phyloP scores from a whole-genome alignment of 2,797 vertebrate genomes.

The Thalassophryne amazonica region DNA sequence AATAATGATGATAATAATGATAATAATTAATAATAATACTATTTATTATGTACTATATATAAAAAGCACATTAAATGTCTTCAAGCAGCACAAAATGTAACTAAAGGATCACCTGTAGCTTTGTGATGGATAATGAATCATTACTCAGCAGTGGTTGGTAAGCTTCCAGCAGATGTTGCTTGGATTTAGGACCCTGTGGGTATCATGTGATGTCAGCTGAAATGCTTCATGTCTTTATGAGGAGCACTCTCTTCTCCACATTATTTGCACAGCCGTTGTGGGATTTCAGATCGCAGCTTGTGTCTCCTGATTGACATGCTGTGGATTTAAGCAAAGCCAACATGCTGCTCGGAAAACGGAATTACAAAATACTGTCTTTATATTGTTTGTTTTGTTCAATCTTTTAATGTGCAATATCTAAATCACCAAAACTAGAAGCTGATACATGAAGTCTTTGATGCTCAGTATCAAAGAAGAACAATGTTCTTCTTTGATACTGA shows the following conservation, averaged over 20 bases:
- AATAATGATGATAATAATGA: not conserved
- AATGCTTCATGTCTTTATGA: conserved; percentile 49
- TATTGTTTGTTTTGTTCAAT: not conserved
- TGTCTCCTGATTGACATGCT: conserved; percentile 3
- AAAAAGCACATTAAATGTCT: too few relatives aligned
- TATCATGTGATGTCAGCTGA: conserved; percentile 43
- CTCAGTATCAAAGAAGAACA: not conserved
- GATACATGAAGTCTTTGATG: conserved; percentile 10
- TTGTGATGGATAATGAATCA: conserved; percentile 1
- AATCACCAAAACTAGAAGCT: conserved; percentile 8
- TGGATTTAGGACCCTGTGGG: conserved; percentile 1
- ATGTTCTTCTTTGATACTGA: too few relatives aligned
- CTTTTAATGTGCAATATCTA: not conserved
- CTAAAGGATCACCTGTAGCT: not conserved
- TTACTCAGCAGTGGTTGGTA: conserved; percentile 18
- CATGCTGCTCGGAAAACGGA: not conserved
- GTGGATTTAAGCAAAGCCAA: not conserved
- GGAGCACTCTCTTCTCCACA: conserved; percentile 39
- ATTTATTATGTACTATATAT: too few relatives aligned
- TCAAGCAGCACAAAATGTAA: too few relatives aligned
- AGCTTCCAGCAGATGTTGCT: conserved; percentile 11
- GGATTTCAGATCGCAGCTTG: conserved; percentile 14
- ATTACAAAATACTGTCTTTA: not conserved
- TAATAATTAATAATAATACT: not conserved
- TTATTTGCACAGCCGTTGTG: conserved; percentile 49